phyloP scores from a whole-genome alignment of 2,113 vertebrate species.

The Hyla sarda region DNA sequence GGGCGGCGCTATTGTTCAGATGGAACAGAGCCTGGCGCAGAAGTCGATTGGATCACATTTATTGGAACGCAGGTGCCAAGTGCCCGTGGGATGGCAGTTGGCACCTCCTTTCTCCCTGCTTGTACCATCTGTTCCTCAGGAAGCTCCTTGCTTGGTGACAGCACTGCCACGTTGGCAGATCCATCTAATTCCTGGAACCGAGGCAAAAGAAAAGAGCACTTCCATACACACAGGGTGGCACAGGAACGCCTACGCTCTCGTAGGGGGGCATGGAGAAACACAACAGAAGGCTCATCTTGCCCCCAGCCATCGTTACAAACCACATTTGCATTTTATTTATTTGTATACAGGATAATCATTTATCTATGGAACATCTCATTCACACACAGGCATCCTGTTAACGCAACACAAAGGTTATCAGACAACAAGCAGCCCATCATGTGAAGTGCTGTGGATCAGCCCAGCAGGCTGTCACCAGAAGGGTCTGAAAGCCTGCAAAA shows the following conservation, averaged over 20 bases:
- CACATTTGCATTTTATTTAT: constrained; percentile 60
- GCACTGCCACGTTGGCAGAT: constrained; percentile 55
- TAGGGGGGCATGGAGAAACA: constrained; percentile 58
- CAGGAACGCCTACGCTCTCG: constrained; percentile 51
- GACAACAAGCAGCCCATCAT: constrained; percentile 61
- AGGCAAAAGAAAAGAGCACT: constrained; percentile 61
- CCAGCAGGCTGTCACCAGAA: constrained; percentile 60
- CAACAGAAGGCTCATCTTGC: constrained; percentile 60
- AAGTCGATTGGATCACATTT: constrained; percentile 51
- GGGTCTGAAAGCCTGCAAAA: constrained; percentile 56
- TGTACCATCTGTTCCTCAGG: constrained; percentile 60
- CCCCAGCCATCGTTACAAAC: constrained; percentile 58
- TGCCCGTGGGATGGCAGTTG: constrained; percentile 59
- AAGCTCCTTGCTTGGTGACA: constrained; percentile 59
- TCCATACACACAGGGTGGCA: constrained; percentile 61
- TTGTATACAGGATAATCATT: constrained; percentile 61
- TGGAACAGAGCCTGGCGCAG: constrained; percentile 50
- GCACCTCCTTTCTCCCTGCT: constrained; percentile 56
- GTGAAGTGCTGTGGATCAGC: constrained; percentile 57
- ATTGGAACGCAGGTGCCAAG: constrained; percentile 56
- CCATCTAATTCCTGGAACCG: constrained; percentile 54
- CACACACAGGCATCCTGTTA: constrained; percentile 60
- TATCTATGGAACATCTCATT: constrained; percentile 61
- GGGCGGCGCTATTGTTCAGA: constrained; percentile 50
- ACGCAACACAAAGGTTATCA: constrained; percentile 60